phyloP scores from a whole-genome alignment of 2,797 vertebrate genomes.

The Onychomys leucogaster region DNA sequence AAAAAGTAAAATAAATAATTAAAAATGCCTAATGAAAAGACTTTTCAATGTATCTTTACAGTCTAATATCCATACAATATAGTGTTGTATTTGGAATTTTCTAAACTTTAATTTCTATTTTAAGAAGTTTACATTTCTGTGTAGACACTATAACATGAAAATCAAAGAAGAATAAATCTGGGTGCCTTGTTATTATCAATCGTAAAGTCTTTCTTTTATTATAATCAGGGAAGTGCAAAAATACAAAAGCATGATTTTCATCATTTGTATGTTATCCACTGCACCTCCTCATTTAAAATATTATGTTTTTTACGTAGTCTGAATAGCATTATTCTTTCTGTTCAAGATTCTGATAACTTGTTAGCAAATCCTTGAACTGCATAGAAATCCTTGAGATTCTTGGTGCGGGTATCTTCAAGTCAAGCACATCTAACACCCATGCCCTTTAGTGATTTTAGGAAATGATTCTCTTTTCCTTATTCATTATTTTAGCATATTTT shows the following conservation, averaged over 20 bases:
- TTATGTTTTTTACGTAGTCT: conserved; percentile 9
- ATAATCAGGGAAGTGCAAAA: conserved; percentile 6
- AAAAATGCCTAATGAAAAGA: not conserved
- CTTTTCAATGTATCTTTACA: conserved; percentile 29
- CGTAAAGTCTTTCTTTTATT: not conserved
- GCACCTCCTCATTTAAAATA: not conserved
- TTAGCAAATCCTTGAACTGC: conserved; percentile 20
- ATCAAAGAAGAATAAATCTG: conserved; percentile 36
- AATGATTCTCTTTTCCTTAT: not conserved
- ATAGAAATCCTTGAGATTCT: conserved; percentile 11
- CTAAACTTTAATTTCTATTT: conserved; percentile 24
- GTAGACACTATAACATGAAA: conserved; percentile 17
- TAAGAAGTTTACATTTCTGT: conserved; percentile 13
- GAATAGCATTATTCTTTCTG: not conserved
- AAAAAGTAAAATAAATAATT: not conserved
- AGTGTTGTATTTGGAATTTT: conserved; percentile 41
- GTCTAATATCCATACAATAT: conserved; percentile 50
- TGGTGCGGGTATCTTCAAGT: not conserved
- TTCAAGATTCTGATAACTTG: not conserved
- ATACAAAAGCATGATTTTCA: not conserved
- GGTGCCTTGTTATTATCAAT: not conserved
- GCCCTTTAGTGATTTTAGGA: not conserved
- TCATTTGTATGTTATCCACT: conserved; percentile 8
- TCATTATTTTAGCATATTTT: conserved; percentile 26
- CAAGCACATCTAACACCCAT: conserved; percentile 12